phyloP scores from a whole-genome alignment of 1,140 invertebrate species.

The Bombus affinis region DNA sequence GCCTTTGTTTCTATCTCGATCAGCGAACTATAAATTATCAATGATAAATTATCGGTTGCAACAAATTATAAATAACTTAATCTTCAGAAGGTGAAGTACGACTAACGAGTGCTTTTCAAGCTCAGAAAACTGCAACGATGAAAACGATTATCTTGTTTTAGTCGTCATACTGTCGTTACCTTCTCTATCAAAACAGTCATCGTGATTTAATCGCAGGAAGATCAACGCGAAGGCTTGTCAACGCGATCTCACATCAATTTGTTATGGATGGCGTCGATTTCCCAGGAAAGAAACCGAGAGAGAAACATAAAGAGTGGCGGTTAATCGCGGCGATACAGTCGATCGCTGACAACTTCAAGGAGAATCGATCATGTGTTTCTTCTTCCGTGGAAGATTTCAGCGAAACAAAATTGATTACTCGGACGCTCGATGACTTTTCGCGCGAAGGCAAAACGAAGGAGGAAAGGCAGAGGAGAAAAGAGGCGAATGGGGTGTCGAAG shows the following conservation, averaged over 20 bases:
- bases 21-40: background rate
- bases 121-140: background rate
- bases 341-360: background rate
- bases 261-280: background rate
- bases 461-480: background rate
- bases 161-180: background rate
- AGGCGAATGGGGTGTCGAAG: background rate
- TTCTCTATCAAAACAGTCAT: background rate
- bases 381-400: background rate
- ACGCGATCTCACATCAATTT: background rate
- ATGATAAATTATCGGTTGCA: background rate
- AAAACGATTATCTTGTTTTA: background rate
- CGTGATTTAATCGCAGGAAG: background rate
- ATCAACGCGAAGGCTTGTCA: background rate
- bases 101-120: background rate
- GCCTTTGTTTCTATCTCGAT: background rate
- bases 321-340: background rate
- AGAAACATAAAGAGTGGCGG: background rate
- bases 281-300: background rate
- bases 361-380: conserved; percentile 15
- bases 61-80: background rate
- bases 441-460: background rate
- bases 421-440: conserved; percentile 16
- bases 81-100: background rate
- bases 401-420: background rate